Evolutionary conservation across 2,888 invertebrate genomes (phyloP).

Genomic region (Spisula solida): DNA sequence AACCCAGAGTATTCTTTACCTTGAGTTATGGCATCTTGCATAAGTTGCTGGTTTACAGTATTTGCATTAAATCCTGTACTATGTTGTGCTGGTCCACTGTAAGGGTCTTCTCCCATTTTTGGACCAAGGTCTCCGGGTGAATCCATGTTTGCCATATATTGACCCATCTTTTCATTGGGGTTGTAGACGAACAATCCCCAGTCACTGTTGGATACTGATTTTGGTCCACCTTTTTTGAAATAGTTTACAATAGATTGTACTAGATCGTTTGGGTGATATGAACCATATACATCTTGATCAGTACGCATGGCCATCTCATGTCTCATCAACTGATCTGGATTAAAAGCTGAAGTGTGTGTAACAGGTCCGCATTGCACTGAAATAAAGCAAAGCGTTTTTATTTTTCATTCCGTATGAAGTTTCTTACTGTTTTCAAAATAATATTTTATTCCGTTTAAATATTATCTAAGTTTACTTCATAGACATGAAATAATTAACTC

Average conservation of each 20-base stretch:
- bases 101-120: not conserved
- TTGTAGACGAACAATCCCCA: conserved; percentile 65
- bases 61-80: conserved; percentile 60
- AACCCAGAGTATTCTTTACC: conserved; percentile 22
- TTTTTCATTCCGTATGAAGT: no score
- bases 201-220: conserved; percentile 25
- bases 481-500: no score
- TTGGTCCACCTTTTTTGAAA: conserved; percentile 51
- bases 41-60: conserved; percentile 53
- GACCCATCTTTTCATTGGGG: conserved; percentile 60
- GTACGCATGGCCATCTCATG: conserved; percentile 69
- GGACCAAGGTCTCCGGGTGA: conserved; percentile 55
- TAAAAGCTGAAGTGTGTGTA: conserved; percentile 50
- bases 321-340: conserved; percentile 68
- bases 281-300: conserved; percentile 65
- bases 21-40: conserved; percentile 39
- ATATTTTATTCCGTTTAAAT: no score
- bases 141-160: conserved; percentile 52
- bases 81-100: conserved; percentile 10
- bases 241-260: conserved; percentile 55
- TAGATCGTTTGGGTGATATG: conserved; percentile 69
- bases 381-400: not conserved
- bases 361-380: conserved; percentile 21
- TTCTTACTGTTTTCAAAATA: no score
- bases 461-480: no score